Evolutionary conservation across 2,888 invertebrate genomes (phyloP).

Genomic region (Orchesellides sinensis): DNA sequence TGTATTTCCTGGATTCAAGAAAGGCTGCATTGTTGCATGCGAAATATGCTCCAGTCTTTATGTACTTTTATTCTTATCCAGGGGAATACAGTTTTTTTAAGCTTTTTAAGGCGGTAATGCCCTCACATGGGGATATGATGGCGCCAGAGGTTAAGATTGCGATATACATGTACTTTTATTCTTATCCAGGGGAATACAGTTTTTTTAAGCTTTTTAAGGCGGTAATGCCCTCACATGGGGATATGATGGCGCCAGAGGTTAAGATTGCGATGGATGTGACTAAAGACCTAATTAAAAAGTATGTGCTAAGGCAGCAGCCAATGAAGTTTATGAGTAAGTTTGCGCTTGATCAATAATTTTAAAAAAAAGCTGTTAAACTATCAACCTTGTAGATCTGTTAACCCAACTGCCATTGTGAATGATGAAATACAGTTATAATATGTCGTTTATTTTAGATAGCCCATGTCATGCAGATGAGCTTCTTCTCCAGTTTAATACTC

Average conservation of each 20-base stretch:
- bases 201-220: constrained; percentile 62
- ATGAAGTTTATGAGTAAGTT: neutral
- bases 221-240: constrained; percentile 53
- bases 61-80: constrained; percentile 66
- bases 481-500: constrained; percentile 43
- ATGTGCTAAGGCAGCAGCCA: constrained; percentile 19
- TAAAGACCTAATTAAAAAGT: constrained; percentile 39
- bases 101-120: constrained; percentile 63
- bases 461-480: constrained; percentile 57
- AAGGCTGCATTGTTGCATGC: constrained; percentile 61
- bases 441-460: neutral
- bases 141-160: constrained; percentile 59
- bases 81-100: constrained; percentile 65
- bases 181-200: constrained; percentile 65
- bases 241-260: constrained; percentile 49
- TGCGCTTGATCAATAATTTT: neutral
- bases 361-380: too few species aligned
- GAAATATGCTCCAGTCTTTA: constrained; percentile 56
- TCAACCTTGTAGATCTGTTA: too few species aligned
- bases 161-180: constrained; percentile 63
- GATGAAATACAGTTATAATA: neutral
- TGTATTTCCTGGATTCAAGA: constrained; percentile 61
- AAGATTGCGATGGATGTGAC: constrained; percentile 54
- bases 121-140: constrained; percentile 34
- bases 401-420: too few species aligned